Conservation (phyloP, 2,888 invertebrate species). For the Nymphalis polychloros region DNA sequence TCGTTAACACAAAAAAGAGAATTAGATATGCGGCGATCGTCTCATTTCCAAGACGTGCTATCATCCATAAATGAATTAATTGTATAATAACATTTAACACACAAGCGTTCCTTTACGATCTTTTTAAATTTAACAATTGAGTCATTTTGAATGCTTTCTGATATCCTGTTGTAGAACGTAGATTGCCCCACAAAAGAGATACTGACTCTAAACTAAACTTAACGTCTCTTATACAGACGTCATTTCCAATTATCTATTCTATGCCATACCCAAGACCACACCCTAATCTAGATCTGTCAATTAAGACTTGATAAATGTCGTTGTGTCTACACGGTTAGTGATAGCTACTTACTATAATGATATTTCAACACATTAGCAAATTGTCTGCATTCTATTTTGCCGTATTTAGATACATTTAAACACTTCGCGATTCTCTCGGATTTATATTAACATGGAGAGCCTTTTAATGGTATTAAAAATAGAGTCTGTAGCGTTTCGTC, state of each 20-base stretch:
- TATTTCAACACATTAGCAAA: conserved; percentile 21
- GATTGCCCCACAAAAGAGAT: too few species aligned
- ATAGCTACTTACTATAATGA: conserved; percentile 4
- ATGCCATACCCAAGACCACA: not conserved
- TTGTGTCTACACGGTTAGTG: conserved; percentile 23
- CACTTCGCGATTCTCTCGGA: not conserved
- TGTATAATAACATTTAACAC: too few species aligned
- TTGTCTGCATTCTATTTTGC: conserved; percentile 9
- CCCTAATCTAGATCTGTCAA: conserved; percentile 25
- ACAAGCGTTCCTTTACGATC: not conserved
- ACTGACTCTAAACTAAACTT: not conserved
- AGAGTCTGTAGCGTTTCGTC: too few species aligned
- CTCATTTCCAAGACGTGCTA: too few species aligned
- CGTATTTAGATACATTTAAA: conserved; percentile 2
- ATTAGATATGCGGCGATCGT: too few species aligned
- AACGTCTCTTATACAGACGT: not conserved
- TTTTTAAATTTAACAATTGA: too few species aligned
- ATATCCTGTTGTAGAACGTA: too few species aligned
- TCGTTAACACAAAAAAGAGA: too few species aligned
- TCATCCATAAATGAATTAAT: too few species aligned
- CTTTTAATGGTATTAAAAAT: not conserved
- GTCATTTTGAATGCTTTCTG: too few species aligned
- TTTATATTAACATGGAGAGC: not conserved
- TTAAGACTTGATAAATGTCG: conserved; percentile 28
- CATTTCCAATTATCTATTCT: not conserved